Evolutionary conservation across 2,888 invertebrate species (phyloP), one percentile per base, ranked within the genome.

Genomic region (Gymnosoma rotundatum): DNA sequence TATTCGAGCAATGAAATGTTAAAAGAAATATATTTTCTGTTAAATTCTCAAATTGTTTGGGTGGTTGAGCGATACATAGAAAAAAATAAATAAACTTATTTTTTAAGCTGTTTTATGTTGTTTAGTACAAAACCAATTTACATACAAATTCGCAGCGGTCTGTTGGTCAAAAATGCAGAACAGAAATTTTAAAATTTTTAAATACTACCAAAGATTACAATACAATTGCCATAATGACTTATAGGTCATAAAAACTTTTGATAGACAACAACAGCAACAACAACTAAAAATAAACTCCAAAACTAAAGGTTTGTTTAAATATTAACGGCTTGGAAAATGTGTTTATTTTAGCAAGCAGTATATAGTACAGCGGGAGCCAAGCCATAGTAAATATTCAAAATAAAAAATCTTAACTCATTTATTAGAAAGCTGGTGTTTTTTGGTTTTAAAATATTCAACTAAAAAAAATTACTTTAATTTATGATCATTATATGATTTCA

Each of bases 91-190:
- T 52, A 60, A 56, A 42, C 7, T 42, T 42, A 42, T 38, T 79
- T 73, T 63, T 52, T 25, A 25, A 60, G 45, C 20, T 56, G 16
- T 48, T 54, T 81, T 54, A 25, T 36, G 73, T 38, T 52, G 61
- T 64, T 70, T 38, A 48, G 25, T 66, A 54, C 72, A 67, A 87
- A 73, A 85, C 87, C 86, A 87, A 87, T 87, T 87, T 86, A 86
- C 86, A 87, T 87, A 87, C 86, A 87, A 86, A 86, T 86, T 86
- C 85, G 85, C 84, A 87, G 81, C 87, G 87, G 74, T 87, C 86
- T 81, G 87, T 58, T 87, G 87, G 86, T 87, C 87, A 87, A 83
- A 80, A 70, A 80, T 73, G 52, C 67, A 84, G 78, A 84, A 84
- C 78, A 32, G 50, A 56, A 76, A 74, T 45, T 66, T 36, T 21